Base-by-base conservation (phyloP, 2,888 invertebrate species). In the Trichopria drosophilae region DNA sequence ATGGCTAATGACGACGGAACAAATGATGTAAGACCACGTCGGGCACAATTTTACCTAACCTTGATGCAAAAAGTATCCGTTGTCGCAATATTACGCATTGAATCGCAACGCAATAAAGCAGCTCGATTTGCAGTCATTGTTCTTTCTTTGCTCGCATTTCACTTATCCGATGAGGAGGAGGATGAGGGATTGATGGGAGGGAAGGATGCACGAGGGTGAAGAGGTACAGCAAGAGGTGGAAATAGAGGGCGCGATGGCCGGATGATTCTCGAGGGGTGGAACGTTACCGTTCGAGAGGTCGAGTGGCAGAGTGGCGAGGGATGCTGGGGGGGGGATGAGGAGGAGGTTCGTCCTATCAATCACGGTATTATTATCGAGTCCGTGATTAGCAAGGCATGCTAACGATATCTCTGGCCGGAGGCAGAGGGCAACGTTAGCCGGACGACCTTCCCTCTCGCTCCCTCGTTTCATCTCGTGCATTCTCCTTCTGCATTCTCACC, bases 301-400 rank as follows among this genome's bases (percentile, higher is more conserved):
- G 46, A 24, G 40, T 22, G 32, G 35, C 26, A 42, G 42, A 37
- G 45, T 23, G 35, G 22, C 48, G 53, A 42, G 50, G 57, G 35
- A 29, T 36, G 37, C 35, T 55, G 46, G 48, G 56, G 55, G 57
- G 55, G 53, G 24, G 31, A 49, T 59, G 59, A 49, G 60, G 59
- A 59, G 63, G 66, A 65, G 69, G 66, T 70, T 67, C 73, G 71
- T 72, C 69, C 73, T 71, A 73, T 73, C 73, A 73, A 73, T 73
- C 73, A 73, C 69, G 70, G 69, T 73, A 73, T 72, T 73, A 73
- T 73, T 73, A 74, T 74, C 73, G 73, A 72, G 72, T 68, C 68
- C 69, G 69, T 73, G 72, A 73, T 73, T 74, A 74, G 73, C 72
- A 73, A 73, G 73, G 73, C 73, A 73, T 70, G 73, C 71, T 72